phyloP scores from a whole-genome alignment of 1,140 invertebrate genomes.

The Neodiprion pinetum region DNA sequence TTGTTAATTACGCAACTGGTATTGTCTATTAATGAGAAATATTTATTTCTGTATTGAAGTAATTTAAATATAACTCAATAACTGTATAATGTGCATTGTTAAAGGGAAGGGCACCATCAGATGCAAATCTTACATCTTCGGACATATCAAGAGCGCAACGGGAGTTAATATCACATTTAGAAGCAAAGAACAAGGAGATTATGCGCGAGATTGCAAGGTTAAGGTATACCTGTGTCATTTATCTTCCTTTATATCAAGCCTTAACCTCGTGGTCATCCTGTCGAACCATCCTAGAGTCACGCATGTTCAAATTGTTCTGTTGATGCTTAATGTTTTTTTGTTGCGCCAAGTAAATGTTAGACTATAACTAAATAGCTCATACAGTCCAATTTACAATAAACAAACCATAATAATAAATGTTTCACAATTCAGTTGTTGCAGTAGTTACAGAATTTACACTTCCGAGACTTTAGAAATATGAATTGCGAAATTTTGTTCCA shows the following conservation, averaged over 20 bases:
- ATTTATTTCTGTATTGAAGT: too few species aligned
- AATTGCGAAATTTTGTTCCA: too few species aligned
- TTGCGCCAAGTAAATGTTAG: conserved; percentile 45
- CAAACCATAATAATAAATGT: too few species aligned
- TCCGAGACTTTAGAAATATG: too few species aligned
- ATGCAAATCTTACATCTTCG: conserved; percentile 73
- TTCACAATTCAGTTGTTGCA: too few species aligned
- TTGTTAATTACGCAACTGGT: too few species aligned
- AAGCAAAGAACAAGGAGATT: conserved; percentile 96
- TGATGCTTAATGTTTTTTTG: conserved; percentile 50
- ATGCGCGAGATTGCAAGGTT: conserved; percentile 95
- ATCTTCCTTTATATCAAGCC: conserved; percentile 58
- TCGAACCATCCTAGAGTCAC: conserved; percentile 58
- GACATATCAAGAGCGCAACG: conserved; percentile 87
- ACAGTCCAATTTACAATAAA: too few species aligned
- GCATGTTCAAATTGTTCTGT: conserved; percentile 54
- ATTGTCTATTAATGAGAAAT: too few species aligned
- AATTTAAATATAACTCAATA: neutral
- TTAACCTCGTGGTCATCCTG: conserved; percentile 55
- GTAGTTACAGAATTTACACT: too few species aligned
- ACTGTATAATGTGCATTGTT: conserved; percentile 28
- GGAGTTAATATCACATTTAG: conserved; percentile 93
- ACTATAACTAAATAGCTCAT: neutral
- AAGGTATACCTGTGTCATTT: conserved; percentile 70
- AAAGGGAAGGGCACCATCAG: conserved; percentile 78